Evolutionary conservation across 2,888 invertebrate genomes (phyloP).

Genomic region (Cryptocephalus moraei): DNA sequence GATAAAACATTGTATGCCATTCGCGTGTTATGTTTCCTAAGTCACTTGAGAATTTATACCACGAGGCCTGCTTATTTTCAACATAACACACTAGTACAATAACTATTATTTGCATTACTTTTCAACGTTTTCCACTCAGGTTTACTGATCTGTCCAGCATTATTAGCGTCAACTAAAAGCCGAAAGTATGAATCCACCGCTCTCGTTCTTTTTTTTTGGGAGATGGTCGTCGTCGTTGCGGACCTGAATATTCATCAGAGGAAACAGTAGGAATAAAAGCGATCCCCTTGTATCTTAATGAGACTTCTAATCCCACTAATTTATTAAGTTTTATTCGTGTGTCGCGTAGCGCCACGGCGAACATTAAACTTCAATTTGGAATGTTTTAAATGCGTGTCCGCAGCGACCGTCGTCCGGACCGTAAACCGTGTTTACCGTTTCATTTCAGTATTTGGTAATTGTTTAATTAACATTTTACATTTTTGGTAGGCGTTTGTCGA

Average conservation of each 20-base stretch:
- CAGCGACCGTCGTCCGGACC: conserved; percentile 11
- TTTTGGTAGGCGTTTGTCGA: conserved; percentile 28
- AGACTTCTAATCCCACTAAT: conserved; percentile 37
- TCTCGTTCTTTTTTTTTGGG: no score
- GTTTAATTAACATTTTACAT: conserved; percentile 36
- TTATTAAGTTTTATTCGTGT: conserved; percentile 34
- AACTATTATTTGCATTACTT: no score
- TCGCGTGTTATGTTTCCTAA: no score
- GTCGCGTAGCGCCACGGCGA: conserved; percentile 18
- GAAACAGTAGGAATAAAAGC: conserved; percentile 2
- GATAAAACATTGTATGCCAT: no score
- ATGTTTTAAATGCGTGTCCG: conserved; percentile 27
- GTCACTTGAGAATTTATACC: no score
- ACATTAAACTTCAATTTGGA: conserved; percentile 33
- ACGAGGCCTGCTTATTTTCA: no score
- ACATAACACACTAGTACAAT: no score
- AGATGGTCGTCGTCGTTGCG: no score
- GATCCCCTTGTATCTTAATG: conserved; percentile 35
- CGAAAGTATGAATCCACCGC: no score
- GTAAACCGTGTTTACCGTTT: conserved; percentile 26
- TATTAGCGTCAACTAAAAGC: no score
- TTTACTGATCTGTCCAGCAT: no score
- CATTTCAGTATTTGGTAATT: conserved; percentile 29
- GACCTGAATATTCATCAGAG: conserved; percentile 7
- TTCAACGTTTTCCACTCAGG: no score